Percentiles rank a stretch among this genome's conserved stretches.
Evolutionary conservation across 2,113 vertebrate species (phyloP).

Genomic region (Aegypius monachus): DNA sequence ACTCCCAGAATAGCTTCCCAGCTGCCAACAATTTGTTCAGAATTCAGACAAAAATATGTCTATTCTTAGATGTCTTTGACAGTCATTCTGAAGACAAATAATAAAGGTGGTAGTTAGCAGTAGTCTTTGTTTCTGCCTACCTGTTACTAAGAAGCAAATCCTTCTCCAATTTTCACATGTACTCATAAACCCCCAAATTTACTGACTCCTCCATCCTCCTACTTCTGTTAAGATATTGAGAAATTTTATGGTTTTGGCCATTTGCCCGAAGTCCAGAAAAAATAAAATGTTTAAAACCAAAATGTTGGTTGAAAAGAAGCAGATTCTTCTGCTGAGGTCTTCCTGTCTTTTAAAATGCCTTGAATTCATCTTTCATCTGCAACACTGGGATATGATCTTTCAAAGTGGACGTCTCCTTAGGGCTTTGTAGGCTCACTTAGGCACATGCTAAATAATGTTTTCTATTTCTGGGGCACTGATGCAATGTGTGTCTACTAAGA

Average conservation of each 20-base stretch:
- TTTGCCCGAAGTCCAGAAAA: background rate
- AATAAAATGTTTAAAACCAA: background rate
- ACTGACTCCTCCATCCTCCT: background rate
- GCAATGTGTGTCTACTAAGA: background rate
- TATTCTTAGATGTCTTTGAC: slow-evolving; percentile 1
- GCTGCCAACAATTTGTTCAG: background rate
- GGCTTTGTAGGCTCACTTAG: background rate
- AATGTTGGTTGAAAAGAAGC: background rate
- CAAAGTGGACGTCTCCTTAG: background rate
- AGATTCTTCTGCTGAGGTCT: background rate
- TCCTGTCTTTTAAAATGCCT: background rate
- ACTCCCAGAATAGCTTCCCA: background rate
- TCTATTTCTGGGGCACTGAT: background rate
- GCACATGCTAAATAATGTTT: background rate
- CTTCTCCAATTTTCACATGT: background rate
- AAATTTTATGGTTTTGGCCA: background rate
- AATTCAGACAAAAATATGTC: background rate
- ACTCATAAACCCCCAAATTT: background rate
- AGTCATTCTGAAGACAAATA: slow-evolving; percentile 3
- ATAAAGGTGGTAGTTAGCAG: background rate
- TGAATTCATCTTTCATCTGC: background rate
- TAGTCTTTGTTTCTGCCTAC: background rate
- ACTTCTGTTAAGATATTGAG: background rate
- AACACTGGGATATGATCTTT: background rate
- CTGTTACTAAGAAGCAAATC: background rate